phyloP scores from a whole-genome alignment of 1,140 invertebrate species.

The Macrocentrus cingulum region DNA sequence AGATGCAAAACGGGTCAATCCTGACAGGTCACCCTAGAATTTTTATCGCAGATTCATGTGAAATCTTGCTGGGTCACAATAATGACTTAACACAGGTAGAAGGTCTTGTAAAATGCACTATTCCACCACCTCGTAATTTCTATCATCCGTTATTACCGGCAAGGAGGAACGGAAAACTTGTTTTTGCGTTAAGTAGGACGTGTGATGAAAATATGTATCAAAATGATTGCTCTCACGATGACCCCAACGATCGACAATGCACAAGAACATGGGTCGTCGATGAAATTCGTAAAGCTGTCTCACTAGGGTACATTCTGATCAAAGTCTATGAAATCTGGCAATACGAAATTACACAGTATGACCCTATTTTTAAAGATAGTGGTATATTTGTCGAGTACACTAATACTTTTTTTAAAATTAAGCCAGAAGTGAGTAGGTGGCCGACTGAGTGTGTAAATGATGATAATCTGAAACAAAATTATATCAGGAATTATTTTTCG shows the following conservation, averaged over 20 bases:
- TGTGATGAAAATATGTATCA: slow-evolving; percentile 24
- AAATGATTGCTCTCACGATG: slow-evolving; percentile 34
- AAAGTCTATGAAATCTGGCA: slow-evolving; percentile 28
- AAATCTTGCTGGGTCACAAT: slow-evolving; percentile 1
- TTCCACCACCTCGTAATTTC: slow-evolving; percentile 31
- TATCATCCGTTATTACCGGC: slow-evolving; percentile 32
- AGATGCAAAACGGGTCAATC: slow-evolving; percentile 42
- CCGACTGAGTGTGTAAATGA: slow-evolving; percentile 33
- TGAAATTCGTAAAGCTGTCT: slow-evolving; percentile 46
- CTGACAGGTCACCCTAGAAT: slow-evolving; percentile 46
- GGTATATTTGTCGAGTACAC: slow-evolving; percentile 40
- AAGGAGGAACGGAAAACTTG: slow-evolving; percentile 16
- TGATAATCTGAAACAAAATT: slow-evolving; percentile 28
- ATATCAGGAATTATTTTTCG: too few relatives aligned
- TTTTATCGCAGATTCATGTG: slow-evolving; percentile 35
- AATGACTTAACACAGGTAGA: slow-evolving; percentile 18
- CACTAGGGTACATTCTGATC: slow-evolving; percentile 44
- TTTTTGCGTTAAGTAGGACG: slow-evolving; percentile 31
- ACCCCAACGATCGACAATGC: slow-evolving; percentile 37
- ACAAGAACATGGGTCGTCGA: slow-evolving; percentile 47
- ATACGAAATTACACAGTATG: slow-evolving; percentile 28
- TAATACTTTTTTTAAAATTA: slow-evolving; percentile 44
- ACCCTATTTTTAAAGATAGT: slow-evolving; percentile 15
- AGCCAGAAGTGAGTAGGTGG: slow-evolving; percentile 21
- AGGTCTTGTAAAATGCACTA: slow-evolving; percentile 31